Conservation (phyloP, 2,888 invertebrate genomes). For the Spicauda simplicius region DNA sequence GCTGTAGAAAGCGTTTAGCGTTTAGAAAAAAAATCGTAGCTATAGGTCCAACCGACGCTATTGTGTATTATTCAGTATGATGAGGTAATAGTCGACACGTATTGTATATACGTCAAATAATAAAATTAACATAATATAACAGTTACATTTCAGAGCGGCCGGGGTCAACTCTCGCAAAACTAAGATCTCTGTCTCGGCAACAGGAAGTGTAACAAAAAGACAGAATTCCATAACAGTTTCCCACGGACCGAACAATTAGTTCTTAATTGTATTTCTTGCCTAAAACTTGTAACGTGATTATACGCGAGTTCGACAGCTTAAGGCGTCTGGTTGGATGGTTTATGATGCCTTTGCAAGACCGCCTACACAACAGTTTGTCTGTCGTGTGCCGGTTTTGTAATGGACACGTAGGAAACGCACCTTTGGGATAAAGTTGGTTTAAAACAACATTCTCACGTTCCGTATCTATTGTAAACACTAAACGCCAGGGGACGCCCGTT, state of each 20-base stretch:
- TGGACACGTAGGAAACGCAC: constrained; percentile 67
- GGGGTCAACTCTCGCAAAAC: constrained; percentile 34
- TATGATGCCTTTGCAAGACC: constrained; percentile 74
- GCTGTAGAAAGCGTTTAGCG: too few species aligned
- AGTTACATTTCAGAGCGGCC: constrained; percentile 45
- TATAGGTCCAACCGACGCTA: too few species aligned
- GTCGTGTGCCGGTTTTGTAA: constrained; percentile 66
- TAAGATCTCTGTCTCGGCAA: constrained; percentile 29
- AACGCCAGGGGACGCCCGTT: constrained; percentile 66
- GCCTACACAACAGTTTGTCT: constrained; percentile 67
- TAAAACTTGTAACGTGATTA: constrained; percentile 78
- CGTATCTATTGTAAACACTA: constrained; percentile 73
- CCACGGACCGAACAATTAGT: constrained; percentile 66
- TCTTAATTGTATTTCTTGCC: constrained; percentile 73
- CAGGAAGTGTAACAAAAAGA: constrained; percentile 58
- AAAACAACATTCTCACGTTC: constrained; percentile 80
- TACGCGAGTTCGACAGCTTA: constrained; percentile 75
- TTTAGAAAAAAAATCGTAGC: too few species aligned
- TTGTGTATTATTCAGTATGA: neutral
- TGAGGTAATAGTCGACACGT: constrained; percentile 9
- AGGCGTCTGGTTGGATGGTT: constrained; percentile 63
- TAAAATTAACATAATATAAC: constrained; percentile 8
- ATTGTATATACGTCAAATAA: constrained; percentile 10
- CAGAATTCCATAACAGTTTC: constrained; percentile 60
- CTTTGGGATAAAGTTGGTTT: constrained; percentile 66